These are phyloP conservation scores for Bos taurus DNA, from an alignment of 2,113 vertebrate genomes.

Conservation along the genomic window ARS-UCD2.0 NC_037343.1:4336001-4336500, in stretches of 20 bases:
- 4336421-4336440: constrained; percentile 95
- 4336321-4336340: background rate
- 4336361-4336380: constrained; percentile 32
- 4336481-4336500: constrained; percentile 83
- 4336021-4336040: constrained; percentile 73
- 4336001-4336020: constrained; percentile 80
- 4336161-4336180: constrained; percentile 59
- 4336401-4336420: constrained; percentile 98
- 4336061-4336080: constrained; percentile 65
- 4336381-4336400: constrained; percentile 90
- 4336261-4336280: background rate
- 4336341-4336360: background rate
- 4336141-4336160: constrained; percentile 13
- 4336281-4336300: background rate
- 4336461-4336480: constrained; percentile 87
- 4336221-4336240: background rate
- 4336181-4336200: background rate
- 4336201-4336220: background rate
- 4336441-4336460: constrained; percentile 97
- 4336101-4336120: constrained; percentile 45
- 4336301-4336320: background rate
- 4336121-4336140: constrained; percentile 42
- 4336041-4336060: constrained; percentile 67
- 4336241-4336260: constrained; percentile 28
- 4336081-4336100: constrained; percentile 50